phyloP scores from a whole-genome alignment of 2,113 vertebrate species.

The Antechinus stuartii region DNA sequence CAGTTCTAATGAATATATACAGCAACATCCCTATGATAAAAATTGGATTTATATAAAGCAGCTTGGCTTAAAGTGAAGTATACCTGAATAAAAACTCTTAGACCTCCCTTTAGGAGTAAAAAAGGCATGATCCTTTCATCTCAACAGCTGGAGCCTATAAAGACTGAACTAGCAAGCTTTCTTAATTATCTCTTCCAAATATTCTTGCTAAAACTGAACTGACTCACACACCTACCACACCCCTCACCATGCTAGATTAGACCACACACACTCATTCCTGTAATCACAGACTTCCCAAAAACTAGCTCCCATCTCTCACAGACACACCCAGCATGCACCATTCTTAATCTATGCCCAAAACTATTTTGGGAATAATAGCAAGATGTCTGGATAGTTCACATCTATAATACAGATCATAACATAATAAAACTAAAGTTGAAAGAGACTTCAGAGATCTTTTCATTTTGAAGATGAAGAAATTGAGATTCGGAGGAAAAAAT shows the following conservation, averaged over 20 bases:
- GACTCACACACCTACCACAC: conserved; percentile 5
- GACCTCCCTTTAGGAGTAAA: background rate
- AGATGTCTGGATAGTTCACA: background rate
- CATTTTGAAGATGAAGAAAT: background rate
- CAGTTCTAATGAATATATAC: background rate
- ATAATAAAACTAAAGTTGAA: background rate
- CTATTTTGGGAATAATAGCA: background rate
- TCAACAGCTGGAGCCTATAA: background rate
- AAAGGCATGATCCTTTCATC: background rate
- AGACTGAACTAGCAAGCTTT: background rate
- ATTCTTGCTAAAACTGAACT: conserved; percentile 1
- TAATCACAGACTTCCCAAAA: conserved; percentile 3
- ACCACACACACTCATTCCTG: background rate
- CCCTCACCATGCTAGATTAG: background rate
- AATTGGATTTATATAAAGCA: background rate
- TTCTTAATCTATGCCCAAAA: background rate
- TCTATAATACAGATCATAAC: background rate
- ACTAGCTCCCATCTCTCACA: background rate
- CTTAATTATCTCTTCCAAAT: conserved; percentile 8
- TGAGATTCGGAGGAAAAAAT: background rate
- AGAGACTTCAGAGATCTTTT: background rate
- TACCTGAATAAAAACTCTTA: background rate
- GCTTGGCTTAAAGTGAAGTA: background rate
- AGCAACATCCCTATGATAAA: background rate
- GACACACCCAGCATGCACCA: background rate